phyloP scores from a whole-genome alignment of 2,888 invertebrate species.

The Orthosia cruda region DNA sequence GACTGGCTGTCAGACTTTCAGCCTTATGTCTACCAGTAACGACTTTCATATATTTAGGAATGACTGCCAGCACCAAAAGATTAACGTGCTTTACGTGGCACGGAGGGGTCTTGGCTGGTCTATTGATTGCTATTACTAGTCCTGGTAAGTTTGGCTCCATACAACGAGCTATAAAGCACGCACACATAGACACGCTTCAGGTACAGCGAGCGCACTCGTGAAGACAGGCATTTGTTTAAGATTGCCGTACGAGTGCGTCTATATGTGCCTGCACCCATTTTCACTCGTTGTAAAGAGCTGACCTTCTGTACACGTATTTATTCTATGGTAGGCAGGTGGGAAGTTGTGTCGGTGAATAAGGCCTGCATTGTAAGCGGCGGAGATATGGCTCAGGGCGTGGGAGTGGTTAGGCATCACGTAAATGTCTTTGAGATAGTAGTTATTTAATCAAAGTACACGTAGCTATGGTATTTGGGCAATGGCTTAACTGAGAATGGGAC shows the following conservation, averaged over 20 bases:
- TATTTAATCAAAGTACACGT: no score
- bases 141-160: no score
- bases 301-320: neutral
- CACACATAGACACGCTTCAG: neutral
- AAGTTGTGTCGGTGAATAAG: neutral
- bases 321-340: neutral
- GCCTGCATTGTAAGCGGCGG: constrained; percentile 13
- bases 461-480: no score
- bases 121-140: no score
- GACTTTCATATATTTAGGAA: no score
- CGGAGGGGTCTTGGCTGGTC: no score
- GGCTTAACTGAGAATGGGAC: no score
- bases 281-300: neutral
- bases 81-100: no score
- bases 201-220: neutral
- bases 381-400: constrained; percentile 23
- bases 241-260: neutral
- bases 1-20: no score
- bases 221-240: neutral
- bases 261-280: neutral
- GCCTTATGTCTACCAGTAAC: no score
- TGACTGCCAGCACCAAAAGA: no score
- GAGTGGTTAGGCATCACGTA: constrained; percentile 8
- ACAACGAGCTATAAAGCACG: no score
- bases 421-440: constrained; percentile 4